Evolutionary conservation across 2,797 vertebrate genomes (phyloP).

Genomic region (Loris lydekkerianus): DNA sequence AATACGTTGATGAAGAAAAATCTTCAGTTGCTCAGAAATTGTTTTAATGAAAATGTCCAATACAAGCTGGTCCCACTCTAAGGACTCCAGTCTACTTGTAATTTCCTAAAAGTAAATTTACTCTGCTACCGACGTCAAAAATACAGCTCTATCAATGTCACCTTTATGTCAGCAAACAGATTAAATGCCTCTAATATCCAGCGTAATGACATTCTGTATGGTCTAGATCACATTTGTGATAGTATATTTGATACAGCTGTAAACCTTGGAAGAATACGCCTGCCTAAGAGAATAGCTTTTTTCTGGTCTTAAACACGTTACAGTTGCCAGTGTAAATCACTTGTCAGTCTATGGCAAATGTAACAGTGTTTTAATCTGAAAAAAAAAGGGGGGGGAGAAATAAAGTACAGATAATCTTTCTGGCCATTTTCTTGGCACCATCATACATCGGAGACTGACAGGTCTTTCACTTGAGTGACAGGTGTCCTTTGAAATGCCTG

Average conservation of each 20-base stretch:
- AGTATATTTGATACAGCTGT: slow-evolving; percentile 95
- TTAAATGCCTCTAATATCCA: slow-evolving; percentile 91
- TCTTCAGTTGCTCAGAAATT: accelerated
- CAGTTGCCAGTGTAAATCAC: slow-evolving; percentile 97
- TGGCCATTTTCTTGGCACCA: slow-evolving; percentile 95
- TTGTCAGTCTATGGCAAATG: slow-evolving; percentile 97
- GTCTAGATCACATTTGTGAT: slow-evolving; percentile 94
- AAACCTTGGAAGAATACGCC: slow-evolving; percentile 93
- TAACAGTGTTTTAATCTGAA: slow-evolving; percentile 94
- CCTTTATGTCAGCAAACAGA: slow-evolving; percentile 93
- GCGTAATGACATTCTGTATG: slow-evolving; percentile 91
- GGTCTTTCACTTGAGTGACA: slow-evolving; percentile 99
- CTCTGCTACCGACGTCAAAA: slow-evolving; percentile 87
- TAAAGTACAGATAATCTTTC: slow-evolving; percentile 99
- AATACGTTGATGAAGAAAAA: neutral
- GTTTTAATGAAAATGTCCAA: neutral
- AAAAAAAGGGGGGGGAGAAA: slow-evolving; percentile 84
- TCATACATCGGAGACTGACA: slow-evolving; percentile 96
- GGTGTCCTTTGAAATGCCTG: slow-evolving; percentile 99
- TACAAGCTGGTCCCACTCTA: neutral
- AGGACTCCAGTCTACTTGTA: neutral
- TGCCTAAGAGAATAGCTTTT: slow-evolving; percentile 93
- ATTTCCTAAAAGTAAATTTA: slow-evolving; percentile 66
- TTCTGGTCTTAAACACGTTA: slow-evolving; percentile 93
- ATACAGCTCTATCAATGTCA: slow-evolving; percentile 93